Conservation (phyloP, 2,888 invertebrate genomes). For the Phyto melanocephala region DNA sequence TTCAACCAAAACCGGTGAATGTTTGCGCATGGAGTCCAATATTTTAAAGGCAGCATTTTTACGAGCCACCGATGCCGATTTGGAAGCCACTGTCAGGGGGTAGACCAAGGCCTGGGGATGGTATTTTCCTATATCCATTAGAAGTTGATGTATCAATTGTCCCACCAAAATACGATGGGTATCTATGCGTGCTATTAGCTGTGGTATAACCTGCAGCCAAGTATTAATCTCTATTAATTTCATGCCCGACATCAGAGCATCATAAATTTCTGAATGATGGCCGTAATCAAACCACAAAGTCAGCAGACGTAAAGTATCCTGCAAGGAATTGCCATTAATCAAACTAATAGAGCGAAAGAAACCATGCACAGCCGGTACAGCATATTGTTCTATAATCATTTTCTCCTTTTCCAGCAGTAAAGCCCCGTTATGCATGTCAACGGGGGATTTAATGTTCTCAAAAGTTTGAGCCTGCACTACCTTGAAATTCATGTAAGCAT, state of each 20-base stretch:
- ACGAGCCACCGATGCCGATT: slow-evolving; percentile 91
- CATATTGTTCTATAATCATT: slow-evolving; percentile 83
- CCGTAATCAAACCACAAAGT: slow-evolving; percentile 99
- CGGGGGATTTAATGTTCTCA: slow-evolving; percentile 67
- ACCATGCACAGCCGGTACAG: slow-evolving; percentile 95
- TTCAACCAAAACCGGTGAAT: slow-evolving; percentile 93
- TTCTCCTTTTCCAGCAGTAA: slow-evolving; percentile 74
- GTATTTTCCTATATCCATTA: slow-evolving; percentile 97
- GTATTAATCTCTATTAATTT: slow-evolving; percentile 97
- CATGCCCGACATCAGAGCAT: slow-evolving; percentile 94
- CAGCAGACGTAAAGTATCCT: slow-evolving; percentile 96
- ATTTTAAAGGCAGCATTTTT: slow-evolving; percentile 96
- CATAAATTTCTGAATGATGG: slow-evolving; percentile 94
- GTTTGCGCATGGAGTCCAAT: slow-evolving; percentile 96
- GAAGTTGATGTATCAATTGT: slow-evolving; percentile 92
- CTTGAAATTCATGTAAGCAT: slow-evolving; percentile 99
- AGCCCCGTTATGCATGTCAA: slow-evolving; percentile 44
- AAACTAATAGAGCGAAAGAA: slow-evolving; percentile 97
- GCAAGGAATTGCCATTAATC: slow-evolving; percentile 94
- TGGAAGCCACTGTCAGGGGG: slow-evolving; percentile 97
- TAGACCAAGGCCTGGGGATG: slow-evolving; percentile 99
- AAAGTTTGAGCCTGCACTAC: slow-evolving; percentile 81
- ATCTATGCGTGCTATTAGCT: slow-evolving; percentile 98
- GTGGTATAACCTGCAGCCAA: slow-evolving; percentile 99
- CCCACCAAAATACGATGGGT: slow-evolving; percentile 93